Conservation (phyloP, 2,113 vertebrate genomes). For the Sterrhoptilus dennistouni region DNA sequence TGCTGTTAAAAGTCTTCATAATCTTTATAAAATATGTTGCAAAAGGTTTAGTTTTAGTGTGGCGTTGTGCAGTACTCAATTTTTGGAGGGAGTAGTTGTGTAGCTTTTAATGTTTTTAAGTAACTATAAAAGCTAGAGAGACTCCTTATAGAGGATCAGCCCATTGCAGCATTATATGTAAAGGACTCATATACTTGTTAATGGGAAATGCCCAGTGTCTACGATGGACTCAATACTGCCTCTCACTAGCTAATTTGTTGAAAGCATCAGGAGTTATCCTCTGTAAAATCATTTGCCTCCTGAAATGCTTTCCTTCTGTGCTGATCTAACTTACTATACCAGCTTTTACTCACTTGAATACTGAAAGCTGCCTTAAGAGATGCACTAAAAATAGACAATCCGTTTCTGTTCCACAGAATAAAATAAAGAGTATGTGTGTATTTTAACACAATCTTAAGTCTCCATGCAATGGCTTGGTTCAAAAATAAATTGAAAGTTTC, state of each 20-base stretch:
- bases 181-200: background rate
- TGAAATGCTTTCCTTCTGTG: background rate
- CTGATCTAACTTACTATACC: background rate
- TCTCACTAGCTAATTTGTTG: background rate
- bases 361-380: background rate
- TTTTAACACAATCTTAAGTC: background rate
- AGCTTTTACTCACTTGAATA: background rate
- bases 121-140: background rate
- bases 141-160: rapidly evolving
- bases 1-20: background rate
- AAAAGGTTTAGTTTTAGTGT: background rate
- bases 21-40: rapidly evolving
- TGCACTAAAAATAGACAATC: background rate
- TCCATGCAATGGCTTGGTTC: background rate
- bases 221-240: background rate
- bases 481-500: background rate
- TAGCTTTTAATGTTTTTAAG: background rate
- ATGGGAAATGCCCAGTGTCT: background rate
- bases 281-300: background rate
- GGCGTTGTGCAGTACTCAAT: rapidly evolving
- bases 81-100: background rate
- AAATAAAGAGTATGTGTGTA: background rate
- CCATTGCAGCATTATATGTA: rapidly evolving
- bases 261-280: background rate
- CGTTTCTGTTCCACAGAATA: background rate